Percentiles rank a stretch among this genome's conserved stretches.
phyloP scores from a whole-genome alignment of 2,888 invertebrate species.

The Sepiola atlantica region DNA sequence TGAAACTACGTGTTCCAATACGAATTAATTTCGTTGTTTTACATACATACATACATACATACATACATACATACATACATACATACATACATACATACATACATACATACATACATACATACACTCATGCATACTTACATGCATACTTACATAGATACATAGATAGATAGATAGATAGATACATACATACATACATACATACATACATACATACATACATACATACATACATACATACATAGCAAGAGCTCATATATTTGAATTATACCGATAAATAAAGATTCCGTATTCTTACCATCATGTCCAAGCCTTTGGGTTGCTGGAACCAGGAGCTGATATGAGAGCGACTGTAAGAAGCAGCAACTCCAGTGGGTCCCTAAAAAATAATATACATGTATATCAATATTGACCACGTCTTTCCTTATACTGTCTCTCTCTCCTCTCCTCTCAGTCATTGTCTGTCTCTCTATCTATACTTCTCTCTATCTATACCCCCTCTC shows the following conservation, averaged over 20 bases:
- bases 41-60: background rate
- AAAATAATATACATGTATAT: background rate
- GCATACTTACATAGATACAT: background rate
- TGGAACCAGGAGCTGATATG: conserved; percentile 41
- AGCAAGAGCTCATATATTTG: no score
- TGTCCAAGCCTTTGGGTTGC: background rate
- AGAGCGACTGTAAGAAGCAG: conserved; percentile 37
- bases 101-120: background rate
- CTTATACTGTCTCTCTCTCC: no score
- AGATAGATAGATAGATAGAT: background rate
- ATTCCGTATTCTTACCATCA: background rate
- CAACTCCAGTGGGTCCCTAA: conserved; percentile 13
- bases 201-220: background rate
- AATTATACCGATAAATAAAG: background rate
- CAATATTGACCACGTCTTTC: no score
- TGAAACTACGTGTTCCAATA: no score
- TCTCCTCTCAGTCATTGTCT: no score
- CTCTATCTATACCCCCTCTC: no score
- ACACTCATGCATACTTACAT: background rate
- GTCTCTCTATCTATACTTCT: no score
- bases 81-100: background rate
- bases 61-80: background rate
- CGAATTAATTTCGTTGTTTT: no score
- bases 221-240: background rate
- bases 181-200: background rate